These are phyloP conservation scores for Bufotes viridis DNA, from an alignment of 2,797 vertebrate genomes.

Conservation along the genomic window DNA sequence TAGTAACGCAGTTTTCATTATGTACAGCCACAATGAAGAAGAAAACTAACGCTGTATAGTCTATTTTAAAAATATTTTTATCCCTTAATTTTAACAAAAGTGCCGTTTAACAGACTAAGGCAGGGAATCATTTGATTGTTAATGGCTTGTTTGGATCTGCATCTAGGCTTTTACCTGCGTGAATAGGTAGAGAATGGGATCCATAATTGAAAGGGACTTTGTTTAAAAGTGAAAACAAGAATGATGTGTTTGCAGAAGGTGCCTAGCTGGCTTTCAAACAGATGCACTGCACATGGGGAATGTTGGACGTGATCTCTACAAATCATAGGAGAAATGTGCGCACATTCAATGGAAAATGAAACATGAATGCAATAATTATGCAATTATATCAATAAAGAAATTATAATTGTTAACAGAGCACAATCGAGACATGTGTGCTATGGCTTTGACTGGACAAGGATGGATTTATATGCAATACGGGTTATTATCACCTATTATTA, in stretches of 20 bases:
- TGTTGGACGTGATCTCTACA: constrained; percentile 26
- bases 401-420: constrained; percentile 37
- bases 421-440: neutral
- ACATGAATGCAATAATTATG: constrained; percentile 30
- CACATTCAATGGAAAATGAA: constrained; percentile 37
- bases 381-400: constrained; percentile 39
- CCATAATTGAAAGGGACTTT: constrained; percentile 30
- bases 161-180: constrained; percentile 11
- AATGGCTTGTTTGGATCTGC: constrained; percentile 11
- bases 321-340: constrained; percentile 32
- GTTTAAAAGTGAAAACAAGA: constrained; percentile 13
- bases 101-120: neutral
- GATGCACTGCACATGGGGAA: constrained; percentile 35
- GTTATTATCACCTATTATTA: neutral
- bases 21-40: neutral
- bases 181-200: constrained; percentile 8
- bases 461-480: neutral
- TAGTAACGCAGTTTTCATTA: neutral
- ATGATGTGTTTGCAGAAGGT: constrained; percentile 27
- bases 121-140: constrained; percentile 3
- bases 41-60: neutral
- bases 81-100: constrained; percentile 24
- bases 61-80: neutral
- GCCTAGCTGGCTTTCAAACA: constrained; percentile 21
- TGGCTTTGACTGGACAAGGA: neutral